Evolutionary conservation across 2,888 invertebrate species (phyloP), one percentile per base, ranked within the genome.

Genomic region (Trisateles emortualis): DNA sequence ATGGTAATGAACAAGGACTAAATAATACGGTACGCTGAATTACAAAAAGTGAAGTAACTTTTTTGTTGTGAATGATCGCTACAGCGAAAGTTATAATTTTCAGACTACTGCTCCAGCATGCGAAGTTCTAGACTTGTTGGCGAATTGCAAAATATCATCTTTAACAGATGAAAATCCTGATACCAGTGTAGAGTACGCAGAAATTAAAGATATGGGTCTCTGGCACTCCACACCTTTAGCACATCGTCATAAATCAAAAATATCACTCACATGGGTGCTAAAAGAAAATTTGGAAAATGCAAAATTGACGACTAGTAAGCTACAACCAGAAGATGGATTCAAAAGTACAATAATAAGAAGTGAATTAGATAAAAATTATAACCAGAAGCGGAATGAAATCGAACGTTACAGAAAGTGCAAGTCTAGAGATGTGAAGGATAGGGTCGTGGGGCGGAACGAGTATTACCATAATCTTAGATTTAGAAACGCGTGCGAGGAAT

Each of bases 261-360:
- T 96, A 84, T 96, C 96, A 51, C 91, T 96, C 51, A 96, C 96
- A 46, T 96, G 96, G 96, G 95, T 96, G 51, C 88, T 96, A 33
- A 94, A 95, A 75, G 95, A 95, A 64, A 94, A 95, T 69, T 90
- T 94, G 42, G 94, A 94, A 26, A 91, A 82, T 38, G 69, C 79
- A 16, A 88, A 86, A 64, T 53, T 78, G 10, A 75, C 80, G 4
- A 45, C 61, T 6, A 82, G 83, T 9, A 84, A 79, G 14, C 45
- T 60, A 22, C 68, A 78, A 55, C 68, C 64, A 11, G 80, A 81
- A 16, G 80, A 81, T n/a, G 64, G 57, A 44, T 60, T 76, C 49
- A 79, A 73, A 40, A 77, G 63, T 50, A 72, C 64, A 35, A 68
- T 64, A 43, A 68, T 74, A 9, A 68, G 62, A 24, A 78, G 43